Conservation (phyloP, 2,113 vertebrate species). For the Drymodes brunneopygia region DNA sequence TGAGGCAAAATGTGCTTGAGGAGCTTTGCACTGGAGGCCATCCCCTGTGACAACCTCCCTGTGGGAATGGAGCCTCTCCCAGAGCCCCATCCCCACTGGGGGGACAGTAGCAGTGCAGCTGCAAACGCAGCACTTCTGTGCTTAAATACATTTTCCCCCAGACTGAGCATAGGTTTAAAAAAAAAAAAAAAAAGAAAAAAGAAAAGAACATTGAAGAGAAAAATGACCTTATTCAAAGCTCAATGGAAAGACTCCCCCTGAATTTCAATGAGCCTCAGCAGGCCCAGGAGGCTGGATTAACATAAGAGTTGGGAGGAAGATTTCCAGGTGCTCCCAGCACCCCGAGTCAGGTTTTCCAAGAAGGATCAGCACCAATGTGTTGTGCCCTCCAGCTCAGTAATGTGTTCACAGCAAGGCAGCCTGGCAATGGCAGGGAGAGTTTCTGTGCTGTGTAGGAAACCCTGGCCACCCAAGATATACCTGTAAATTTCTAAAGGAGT, state of each 20-base stretch:
- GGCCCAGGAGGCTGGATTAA: background rate
- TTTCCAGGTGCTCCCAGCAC: conserved; percentile 38
- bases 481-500: background rate
- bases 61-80: background rate
- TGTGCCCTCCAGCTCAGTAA: background rate
- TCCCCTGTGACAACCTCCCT: background rate
- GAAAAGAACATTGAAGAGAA: background rate
- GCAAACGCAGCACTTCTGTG: background rate
- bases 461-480: background rate
- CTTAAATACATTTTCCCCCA: conserved; percentile 15
- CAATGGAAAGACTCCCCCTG: background rate
- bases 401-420: background rate
- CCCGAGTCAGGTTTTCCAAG: conserved; percentile 13
- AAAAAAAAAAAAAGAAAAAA: background rate
- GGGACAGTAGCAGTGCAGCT: fast-evolving
- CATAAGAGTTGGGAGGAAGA: background rate
- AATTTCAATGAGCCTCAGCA: conserved; percentile 20
- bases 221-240: background rate
- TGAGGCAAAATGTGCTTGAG: fast-evolving
- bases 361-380: background rate
- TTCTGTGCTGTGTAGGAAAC: conserved; percentile 5
- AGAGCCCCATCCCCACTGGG: fast-evolving
- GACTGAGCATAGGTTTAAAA: background rate
- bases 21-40: background rate
- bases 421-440: background rate